Evolutionary conservation across 2,797 vertebrate genomes (phyloP), one percentile per base, ranked within the genome.

Genomic region (Gila robusta): DNA sequence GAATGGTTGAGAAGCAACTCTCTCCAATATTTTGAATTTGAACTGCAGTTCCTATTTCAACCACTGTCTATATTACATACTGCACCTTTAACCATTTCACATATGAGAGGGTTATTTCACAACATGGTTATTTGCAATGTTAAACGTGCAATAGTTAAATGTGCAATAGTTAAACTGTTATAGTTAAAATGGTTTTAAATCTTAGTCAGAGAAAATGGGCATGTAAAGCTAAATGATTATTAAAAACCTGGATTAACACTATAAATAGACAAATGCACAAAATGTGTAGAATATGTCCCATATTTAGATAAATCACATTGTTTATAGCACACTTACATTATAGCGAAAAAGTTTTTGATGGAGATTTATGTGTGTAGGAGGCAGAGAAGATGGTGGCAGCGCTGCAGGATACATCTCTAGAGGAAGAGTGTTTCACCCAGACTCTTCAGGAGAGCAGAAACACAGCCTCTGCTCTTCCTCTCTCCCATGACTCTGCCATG

Each of bases 381-480:
- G 97, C 97, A 1, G 97, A 98, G 93, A 97, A 97, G 93, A 96
- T 97, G 95, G 97, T 97, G 89, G 96, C 96, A 9, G 97, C 96
- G 1, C 93, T 97, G 86, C 96, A 98, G 92, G 97, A 98, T 92
- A 97, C 96, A 14, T 97, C 97, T 82, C 90, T 97, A 90, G 97
- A 98, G 88, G 97, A 98, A 89, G 97, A 98, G 90, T 96, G 95
- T 76, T 96, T 97, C 92, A 97, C 96, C 0, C 96, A 96, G 37
- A 91, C 96, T 89, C 95, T 97, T 89, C 96, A 95, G 91, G 97
- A 97, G 88, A 96, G 95, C 88, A 95, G 96, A 87, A 97, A 97
- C 94, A 97, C 96, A 0, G 96, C 97, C 8, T 96, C 96, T 3
- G 97, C 97, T 87, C 94, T 98, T 84, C 97, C 97, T 0, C 96